A percentile compares a stretch with the other conserved stretches of the same genome.
Conservation (phyloP, 1,140 invertebrate species). For the Drosophila busckii region DNA sequence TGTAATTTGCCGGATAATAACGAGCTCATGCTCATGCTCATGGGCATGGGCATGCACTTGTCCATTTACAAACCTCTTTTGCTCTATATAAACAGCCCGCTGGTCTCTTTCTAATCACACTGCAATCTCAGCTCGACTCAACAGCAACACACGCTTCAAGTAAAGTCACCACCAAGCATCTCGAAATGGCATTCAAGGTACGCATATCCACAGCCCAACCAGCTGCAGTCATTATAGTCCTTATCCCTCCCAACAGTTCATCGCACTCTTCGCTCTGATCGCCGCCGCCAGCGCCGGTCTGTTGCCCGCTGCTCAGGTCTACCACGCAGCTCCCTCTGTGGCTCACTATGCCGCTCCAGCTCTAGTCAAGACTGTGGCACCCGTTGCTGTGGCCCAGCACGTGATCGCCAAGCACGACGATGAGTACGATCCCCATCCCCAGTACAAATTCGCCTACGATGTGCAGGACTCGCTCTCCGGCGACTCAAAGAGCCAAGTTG, state of each 20-base stretch:
- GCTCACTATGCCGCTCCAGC: conserved; percentile 39
- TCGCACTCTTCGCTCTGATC: conserved; percentile 66
- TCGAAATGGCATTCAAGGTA: conserved; percentile 69
- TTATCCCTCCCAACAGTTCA: conserved; percentile 24
- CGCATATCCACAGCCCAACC: not conserved
- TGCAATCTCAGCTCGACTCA: conserved; percentile 15
- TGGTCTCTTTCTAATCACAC: conserved; percentile 28
- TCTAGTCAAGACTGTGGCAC: conserved; percentile 36
- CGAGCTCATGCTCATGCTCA: conserved; percentile 9
- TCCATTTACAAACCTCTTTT: conserved; percentile 1
- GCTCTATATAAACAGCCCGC: conserved; percentile 26
- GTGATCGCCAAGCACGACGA: conserved; percentile 55
- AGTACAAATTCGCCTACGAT: conserved; percentile 84
- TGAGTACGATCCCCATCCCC: conserved; percentile 69
- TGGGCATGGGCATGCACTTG: conserved; percentile 40
- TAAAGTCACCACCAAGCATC: conserved; percentile 15
- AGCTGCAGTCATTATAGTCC: not conserved
- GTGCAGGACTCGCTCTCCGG: conserved; percentile 85
- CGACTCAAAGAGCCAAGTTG: conserved; percentile 83
- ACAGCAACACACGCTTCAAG: conserved; percentile 17
- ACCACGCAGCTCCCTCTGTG: conserved; percentile 49
- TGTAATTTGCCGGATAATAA: conserved; percentile 33
- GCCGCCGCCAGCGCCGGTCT: conserved; percentile 59
- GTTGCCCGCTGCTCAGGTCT: conserved; percentile 55
- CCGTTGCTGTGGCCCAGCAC: conserved; percentile 42